Evolutionary conservation across 2,888 invertebrate genomes (phyloP).

Genomic region (Eurytoma adleriae): DNA sequence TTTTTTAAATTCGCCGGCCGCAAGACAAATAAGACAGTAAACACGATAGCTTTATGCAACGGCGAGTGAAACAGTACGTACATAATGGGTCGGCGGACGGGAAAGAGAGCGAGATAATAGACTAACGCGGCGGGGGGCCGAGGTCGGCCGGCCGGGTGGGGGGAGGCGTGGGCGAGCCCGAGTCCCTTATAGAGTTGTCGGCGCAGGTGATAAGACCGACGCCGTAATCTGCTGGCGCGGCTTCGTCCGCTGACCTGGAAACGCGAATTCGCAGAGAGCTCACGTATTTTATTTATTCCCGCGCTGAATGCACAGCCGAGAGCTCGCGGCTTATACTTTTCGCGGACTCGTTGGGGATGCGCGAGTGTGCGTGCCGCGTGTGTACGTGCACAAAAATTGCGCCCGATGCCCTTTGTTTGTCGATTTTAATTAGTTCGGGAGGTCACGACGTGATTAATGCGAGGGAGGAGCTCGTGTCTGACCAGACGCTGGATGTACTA

Average conservation of each 20-base stretch:
- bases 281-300: constrained; percentile 58
- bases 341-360: no score
- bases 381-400: constrained; percentile 28
- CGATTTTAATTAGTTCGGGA: no score
- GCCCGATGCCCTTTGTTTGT: not conserved
- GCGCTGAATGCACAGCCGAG: constrained; percentile 44
- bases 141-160: not conserved
- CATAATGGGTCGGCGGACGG: constrained; percentile 20
- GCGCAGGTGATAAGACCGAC: constrained; percentile 57
- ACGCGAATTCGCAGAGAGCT: constrained; percentile 50
- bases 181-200: constrained; percentile 58
- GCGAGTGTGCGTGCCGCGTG: no score
- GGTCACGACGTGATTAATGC: no score
- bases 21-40: not conserved
- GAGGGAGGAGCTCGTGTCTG: no score
- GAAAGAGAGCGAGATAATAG: constrained; percentile 38
- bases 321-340: not conserved
- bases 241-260: constrained; percentile 53
- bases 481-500: no score
- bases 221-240: constrained; percentile 53
- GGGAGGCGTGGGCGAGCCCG: constrained; percentile 19
- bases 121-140: not conserved
- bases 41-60: constrained; percentile 41
- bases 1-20: not conserved
- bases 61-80: constrained; percentile 1